A percentile compares a stretch with the other conserved stretches of the same genome.
Evolutionary conservation across 2,797 vertebrate genomes (phyloP).

Genomic region (Anomalospiza imberbis): DNA sequence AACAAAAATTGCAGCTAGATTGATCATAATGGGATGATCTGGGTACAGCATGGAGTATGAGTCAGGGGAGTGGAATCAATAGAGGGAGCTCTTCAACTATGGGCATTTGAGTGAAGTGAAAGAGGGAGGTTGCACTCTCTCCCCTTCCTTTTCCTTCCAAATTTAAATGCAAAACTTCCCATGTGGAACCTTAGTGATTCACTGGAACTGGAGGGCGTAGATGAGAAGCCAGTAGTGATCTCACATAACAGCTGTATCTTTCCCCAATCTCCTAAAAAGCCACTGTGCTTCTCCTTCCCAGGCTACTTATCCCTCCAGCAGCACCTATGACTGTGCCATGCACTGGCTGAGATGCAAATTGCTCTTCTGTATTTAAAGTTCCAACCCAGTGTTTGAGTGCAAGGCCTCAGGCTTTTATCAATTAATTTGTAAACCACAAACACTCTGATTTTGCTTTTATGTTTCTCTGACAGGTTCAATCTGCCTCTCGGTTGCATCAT

Average conservation of each 20-base stretch:
- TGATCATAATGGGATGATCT: background rate
- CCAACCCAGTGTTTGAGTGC: background rate
- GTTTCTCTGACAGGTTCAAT: conserved; percentile 65
- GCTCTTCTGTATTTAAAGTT: background rate
- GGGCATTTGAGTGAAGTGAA: background rate
- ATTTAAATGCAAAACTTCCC: background rate
- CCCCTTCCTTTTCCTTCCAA: background rate
- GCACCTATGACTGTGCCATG: accelerated
- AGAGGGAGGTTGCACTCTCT: background rate
- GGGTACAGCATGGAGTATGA: background rate
- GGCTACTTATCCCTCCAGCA: background rate
- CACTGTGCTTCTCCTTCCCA: background rate
- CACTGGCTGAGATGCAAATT: background rate
- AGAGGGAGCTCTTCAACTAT: background rate
- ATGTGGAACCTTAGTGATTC: accelerated
- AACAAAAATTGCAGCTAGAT: background rate
- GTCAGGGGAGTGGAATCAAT: background rate
- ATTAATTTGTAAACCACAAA: background rate
- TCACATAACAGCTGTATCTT: background rate
- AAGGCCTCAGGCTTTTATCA: background rate
- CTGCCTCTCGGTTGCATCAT: conserved; percentile 44
- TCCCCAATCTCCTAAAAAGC: background rate
- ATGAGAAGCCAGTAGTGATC: background rate
- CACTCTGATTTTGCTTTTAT: background rate
- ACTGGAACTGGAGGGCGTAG: background rate